Conservation (phyloP, 2,888 invertebrate species). For the Ornithoptera priamus region DNA sequence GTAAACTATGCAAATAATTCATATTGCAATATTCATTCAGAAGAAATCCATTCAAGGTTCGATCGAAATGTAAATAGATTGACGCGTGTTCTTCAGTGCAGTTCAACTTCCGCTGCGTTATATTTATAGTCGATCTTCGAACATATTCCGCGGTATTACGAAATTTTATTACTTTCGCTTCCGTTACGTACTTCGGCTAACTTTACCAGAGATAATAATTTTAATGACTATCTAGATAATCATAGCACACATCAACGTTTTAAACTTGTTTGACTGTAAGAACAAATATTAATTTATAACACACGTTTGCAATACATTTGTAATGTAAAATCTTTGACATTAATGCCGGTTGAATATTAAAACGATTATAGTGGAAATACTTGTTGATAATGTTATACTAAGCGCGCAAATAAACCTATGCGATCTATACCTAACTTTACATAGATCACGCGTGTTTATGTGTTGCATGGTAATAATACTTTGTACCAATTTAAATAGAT, state of each 20-base stretch:
- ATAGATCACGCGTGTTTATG: background rate
- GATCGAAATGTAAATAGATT: conserved; percentile 39
- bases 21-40: conserved; percentile 48
- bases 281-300: background rate
- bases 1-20: conserved; percentile 46
- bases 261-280: background rate
- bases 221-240: background rate
- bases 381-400: conserved; percentile 11
- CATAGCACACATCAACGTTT: background rate
- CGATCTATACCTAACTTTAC: background rate
- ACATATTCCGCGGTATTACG: conserved; percentile 3
- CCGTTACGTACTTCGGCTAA: background rate
- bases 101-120: conserved; percentile 4
- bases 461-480: conserved; percentile 11
- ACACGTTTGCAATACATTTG: background rate
- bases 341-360: conserved; percentile 2
- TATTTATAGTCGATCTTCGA: conserved; percentile 18
- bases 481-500: conserved; percentile 19
- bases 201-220: background rate
- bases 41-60: conserved; percentile 44
- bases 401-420: background rate
- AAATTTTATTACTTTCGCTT: background rate
- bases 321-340: conserved; percentile 7
- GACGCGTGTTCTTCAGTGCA: conserved; percentile 43
- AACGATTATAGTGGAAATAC: conserved; percentile 10